These are phyloP conservation scores for Neoseiulus cucumeris DNA, from an alignment of 1,140 invertebrate species.

Conservation along the genomic window DNA sequence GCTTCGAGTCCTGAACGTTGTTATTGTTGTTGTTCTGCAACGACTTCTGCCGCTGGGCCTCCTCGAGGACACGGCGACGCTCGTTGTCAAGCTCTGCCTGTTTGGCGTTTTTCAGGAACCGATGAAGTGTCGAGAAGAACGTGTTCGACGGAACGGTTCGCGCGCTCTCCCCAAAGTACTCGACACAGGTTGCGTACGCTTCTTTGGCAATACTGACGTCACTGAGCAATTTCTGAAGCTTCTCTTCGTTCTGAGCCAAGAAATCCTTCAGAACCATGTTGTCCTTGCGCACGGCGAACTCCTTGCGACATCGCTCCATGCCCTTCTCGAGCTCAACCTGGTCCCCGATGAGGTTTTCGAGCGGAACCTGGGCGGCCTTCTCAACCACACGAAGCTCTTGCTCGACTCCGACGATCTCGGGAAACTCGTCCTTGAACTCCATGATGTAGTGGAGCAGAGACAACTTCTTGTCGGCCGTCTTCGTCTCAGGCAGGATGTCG, in stretches of 20 bases:
- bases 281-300: conserved; percentile 49
- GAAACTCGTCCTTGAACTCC: conserved; percentile 61
- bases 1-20: conserved; percentile 47
- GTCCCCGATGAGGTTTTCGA: conserved; percentile 82
- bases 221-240: conserved; percentile 45
- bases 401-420: conserved; percentile 70
- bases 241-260: conserved; percentile 65
- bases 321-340: conserved; percentile 83
- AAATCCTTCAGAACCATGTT: conserved; percentile 59
- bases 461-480: conserved; percentile 69
- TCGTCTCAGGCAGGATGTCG: conserved; percentile 74
- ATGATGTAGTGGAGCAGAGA: conserved; percentile 86
- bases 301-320: conserved; percentile 74
- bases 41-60: conserved; percentile 43
- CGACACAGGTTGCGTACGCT: conserved; percentile 63
- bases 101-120: conserved; percentile 83
- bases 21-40: conserved; percentile 41
- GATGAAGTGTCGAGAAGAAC: conserved; percentile 79
- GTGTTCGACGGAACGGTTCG: conserved; percentile 70
- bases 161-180: conserved; percentile 85
- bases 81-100: conserved; percentile 76
- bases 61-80: conserved; percentile 55
- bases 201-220: conserved; percentile 17
- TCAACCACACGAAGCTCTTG: conserved; percentile 77
- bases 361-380: conserved; percentile 74